A percentile compares a stretch with the other conserved stretches of the same genome.
Conservation (phyloP, 2,113 vertebrate genomes). For the Rhinichthys klamathensis region DNA sequence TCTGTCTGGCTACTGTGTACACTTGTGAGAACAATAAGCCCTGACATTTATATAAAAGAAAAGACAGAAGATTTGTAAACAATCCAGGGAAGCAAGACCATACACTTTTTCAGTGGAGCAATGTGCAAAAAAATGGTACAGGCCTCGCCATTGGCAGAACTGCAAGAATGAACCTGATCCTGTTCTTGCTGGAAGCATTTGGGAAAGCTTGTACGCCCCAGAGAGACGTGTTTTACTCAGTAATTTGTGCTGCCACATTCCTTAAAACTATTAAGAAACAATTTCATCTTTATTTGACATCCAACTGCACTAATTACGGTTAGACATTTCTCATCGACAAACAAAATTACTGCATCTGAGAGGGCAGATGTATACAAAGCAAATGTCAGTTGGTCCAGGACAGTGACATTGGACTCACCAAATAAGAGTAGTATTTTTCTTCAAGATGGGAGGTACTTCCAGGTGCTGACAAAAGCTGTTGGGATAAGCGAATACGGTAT, state of each 20-base stretch:
- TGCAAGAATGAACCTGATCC: constrained; percentile 65
- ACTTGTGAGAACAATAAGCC: not conserved
- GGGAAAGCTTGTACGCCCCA: constrained; percentile 49
- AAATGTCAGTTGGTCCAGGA: not conserved
- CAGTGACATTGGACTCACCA: constrained; percentile 64
- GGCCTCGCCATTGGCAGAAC: constrained; percentile 7
- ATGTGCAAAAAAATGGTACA: not conserved
- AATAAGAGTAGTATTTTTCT: not conserved
- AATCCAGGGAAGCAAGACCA: not conserved
- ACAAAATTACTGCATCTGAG: not conserved
- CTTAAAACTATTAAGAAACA: constrained; percentile 66
- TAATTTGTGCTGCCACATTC: constrained; percentile 74
- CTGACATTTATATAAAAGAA: constrained; percentile 5
- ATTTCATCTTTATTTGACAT: constrained; percentile 72
- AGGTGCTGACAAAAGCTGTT: constrained; percentile 86
- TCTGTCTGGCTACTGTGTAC: constrained; percentile 23
- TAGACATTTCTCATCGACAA: constrained; percentile 62
- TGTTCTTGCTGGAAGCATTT: constrained; percentile 53
- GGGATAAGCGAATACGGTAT: constrained; percentile 86
- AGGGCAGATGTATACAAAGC: not conserved
- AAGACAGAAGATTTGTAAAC: constrained; percentile 10
- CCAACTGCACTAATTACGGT: constrained; percentile 56
- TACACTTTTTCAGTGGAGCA: not conserved
- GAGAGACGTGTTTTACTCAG: constrained; percentile 57
- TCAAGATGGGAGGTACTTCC: constrained; percentile 84